Conservation (phyloP, 2,113 vertebrate genomes). For the Melanerpes formicivorus region DNA sequence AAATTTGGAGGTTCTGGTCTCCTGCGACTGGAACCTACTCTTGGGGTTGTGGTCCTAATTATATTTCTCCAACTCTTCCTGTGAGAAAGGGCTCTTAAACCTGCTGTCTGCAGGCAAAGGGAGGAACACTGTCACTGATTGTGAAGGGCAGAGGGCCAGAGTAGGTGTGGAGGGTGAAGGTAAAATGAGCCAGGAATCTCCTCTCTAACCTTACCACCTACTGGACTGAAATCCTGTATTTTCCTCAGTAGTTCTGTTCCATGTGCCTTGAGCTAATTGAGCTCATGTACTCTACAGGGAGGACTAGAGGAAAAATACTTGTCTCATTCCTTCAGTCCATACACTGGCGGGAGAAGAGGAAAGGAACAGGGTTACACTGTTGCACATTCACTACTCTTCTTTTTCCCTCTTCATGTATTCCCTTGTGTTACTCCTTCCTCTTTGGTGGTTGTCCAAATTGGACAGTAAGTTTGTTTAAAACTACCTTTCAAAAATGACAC, state of each 20-base stretch:
- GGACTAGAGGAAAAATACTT: neutral
- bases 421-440: neutral
- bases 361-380: neutral
- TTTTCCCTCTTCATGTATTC: neutral
- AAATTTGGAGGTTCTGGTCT: neutral
- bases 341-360: neutral
- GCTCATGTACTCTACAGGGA: neutral
- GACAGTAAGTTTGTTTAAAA: neutral
- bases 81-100: neutral
- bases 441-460: neutral
- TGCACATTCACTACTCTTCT: neutral
- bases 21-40: neutral
- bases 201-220: neutral
- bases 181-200: neutral
- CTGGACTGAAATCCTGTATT: neutral
- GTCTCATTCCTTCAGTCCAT: neutral
- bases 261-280: neutral
- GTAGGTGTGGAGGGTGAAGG: neutral
- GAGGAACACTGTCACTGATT: rapidly evolving
- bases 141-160: neutral
- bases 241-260: neutral
- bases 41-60: neutral
- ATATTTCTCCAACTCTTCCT: neutral
- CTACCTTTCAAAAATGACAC: neutral
- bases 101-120: neutral